Percentiles rank a stretch among this genome's conserved stretches.
phyloP scores from a whole-genome alignment of 2,888 invertebrate genomes.

The Drosophila sordidula region DNA sequence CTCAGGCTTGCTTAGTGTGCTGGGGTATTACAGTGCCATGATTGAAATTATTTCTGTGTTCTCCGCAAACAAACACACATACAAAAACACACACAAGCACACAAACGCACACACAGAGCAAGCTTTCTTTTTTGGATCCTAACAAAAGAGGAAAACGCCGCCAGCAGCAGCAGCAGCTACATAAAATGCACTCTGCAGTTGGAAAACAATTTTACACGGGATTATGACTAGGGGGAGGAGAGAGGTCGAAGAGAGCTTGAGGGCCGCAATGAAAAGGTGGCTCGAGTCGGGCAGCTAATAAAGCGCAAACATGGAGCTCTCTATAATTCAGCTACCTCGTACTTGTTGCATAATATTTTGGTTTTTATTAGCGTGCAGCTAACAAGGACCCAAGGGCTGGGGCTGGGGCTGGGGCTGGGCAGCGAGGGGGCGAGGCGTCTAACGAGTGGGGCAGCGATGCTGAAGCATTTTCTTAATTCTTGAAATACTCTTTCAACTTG shows the following conservation, averaged over 20 bases:
- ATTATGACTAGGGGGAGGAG: conserved; percentile 47
- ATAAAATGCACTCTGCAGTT: conserved; percentile 62
- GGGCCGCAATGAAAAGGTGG: conserved; percentile 40
- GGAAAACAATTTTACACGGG: conserved; percentile 72
- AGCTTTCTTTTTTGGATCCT: conserved; percentile 16
- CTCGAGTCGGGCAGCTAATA: conserved; percentile 65
- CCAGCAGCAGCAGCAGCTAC: conserved; percentile 23
- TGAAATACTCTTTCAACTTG: conserved; percentile 65
- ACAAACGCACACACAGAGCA: conserved; percentile 19
- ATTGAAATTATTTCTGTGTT: conserved; percentile 77
- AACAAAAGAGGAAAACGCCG: conserved; percentile 44
- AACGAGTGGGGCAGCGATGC: conserved; percentile 6
- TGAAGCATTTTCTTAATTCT: conserved; percentile 49
- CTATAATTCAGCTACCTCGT: conserved; percentile 61
- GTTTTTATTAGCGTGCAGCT: conserved; percentile 65
- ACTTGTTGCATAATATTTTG: conserved; percentile 79
- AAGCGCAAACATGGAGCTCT: conserved; percentile 64
- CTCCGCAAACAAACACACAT: conserved; percentile 18
- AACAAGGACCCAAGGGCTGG: conserved; percentile 21
- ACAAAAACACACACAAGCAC: conserved; percentile 2
- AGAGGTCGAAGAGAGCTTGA: neutral
- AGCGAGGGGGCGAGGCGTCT: neutral
- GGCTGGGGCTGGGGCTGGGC: no score
- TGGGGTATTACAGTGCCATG: conserved; percentile 61
- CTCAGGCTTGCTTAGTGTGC: conserved; percentile 45